Conservation (phyloP, 2,888 invertebrate species). For the Rhagium mordax region DNA sequence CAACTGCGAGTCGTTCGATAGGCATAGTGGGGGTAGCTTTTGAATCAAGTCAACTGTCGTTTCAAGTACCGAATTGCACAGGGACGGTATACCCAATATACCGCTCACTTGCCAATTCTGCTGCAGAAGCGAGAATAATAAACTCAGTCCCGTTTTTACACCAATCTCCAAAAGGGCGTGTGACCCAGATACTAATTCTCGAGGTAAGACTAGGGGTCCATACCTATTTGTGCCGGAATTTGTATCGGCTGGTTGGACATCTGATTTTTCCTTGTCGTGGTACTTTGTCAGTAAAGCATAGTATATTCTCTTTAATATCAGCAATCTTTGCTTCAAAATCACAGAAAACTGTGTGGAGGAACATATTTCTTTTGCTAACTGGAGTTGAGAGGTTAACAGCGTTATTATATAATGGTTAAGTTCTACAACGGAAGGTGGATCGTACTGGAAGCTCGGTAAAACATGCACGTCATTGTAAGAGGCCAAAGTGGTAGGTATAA, state of each 20-base stretch:
- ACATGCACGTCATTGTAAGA: constrained; percentile 66
- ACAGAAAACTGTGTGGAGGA: constrained; percentile 74
- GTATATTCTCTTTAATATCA: constrained; percentile 74
- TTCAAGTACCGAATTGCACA: constrained; percentile 75
- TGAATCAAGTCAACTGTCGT: constrained; percentile 74
- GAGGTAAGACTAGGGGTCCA: constrained; percentile 44
- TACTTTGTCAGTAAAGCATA: constrained; percentile 73
- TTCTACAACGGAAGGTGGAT: constrained; percentile 69
- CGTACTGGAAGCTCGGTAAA: constrained; percentile 73
- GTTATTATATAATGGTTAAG: constrained; percentile 73
- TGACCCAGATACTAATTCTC: constrained; percentile 65
- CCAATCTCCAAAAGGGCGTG: constrained; percentile 76
- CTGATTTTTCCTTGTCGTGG: constrained; percentile 70
- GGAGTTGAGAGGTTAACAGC: constrained; percentile 72
- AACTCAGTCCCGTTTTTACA: constrained; percentile 75
- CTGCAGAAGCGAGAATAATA: constrained; percentile 74
- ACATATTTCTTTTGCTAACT: constrained; percentile 73
- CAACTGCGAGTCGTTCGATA: constrained; percentile 75
- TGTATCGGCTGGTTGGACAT: constrained; percentile 38
- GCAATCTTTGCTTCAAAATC: constrained; percentile 72
- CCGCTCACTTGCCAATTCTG: constrained; percentile 74
- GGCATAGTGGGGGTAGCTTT: constrained; percentile 74
- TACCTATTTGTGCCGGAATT: constrained; percentile 40
- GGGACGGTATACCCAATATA: constrained; percentile 67
- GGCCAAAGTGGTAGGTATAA: constrained; percentile 62